Conservation (phyloP, 2,113 vertebrate genomes). For the Tringa solitaria region DNA sequence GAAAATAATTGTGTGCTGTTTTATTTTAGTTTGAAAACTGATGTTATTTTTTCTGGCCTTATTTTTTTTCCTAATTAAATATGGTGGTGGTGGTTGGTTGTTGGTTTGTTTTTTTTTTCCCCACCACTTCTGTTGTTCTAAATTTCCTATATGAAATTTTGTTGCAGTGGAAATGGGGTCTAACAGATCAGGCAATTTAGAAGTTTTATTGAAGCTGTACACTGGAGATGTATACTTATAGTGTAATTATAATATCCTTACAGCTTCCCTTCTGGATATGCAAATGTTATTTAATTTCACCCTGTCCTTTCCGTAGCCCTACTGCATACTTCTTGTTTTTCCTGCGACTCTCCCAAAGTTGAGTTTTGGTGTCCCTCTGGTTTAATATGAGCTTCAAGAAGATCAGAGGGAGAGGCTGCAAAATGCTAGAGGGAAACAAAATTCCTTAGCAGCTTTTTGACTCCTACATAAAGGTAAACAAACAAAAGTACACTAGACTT, state of each 20-base stretch:
- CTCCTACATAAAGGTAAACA: background rate
- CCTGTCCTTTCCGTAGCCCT: background rate
- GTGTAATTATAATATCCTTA: background rate
- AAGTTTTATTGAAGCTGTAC: background rate
- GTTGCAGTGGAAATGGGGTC: background rate
- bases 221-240: background rate
- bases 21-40: background rate
- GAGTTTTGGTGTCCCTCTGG: background rate
- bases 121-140: background rate
- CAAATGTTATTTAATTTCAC: background rate
- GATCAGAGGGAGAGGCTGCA: background rate
- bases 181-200: background rate
- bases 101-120: background rate
- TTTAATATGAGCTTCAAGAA: background rate
- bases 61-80: background rate
- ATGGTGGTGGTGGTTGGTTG: background rate
- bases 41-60: background rate
- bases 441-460: background rate
- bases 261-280: background rate
- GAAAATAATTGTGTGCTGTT: background rate
- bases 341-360: background rate
- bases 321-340: background rate
- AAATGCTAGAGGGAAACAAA: background rate
- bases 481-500: background rate
- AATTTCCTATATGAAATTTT: background rate